phyloP scores from a whole-genome alignment of 2,888 invertebrate species.

The Heliconius ethilla region DNA sequence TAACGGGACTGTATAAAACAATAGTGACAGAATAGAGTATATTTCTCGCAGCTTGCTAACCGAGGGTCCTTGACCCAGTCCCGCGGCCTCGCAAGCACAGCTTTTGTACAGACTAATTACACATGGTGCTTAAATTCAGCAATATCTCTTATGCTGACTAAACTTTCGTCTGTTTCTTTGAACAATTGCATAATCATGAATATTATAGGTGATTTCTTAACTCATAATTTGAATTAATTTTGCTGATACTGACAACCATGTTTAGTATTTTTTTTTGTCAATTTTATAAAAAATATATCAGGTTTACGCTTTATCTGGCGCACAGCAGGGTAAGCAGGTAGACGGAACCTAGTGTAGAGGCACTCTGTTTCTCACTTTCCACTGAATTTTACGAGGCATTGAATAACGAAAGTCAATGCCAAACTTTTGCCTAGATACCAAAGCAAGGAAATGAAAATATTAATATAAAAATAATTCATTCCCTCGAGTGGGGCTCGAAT shows the following conservation, averaged over 20 bases:
- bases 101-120: constrained; percentile 36
- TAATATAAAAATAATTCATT: no score
- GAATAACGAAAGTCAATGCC: no score
- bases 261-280: background rate
- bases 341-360: no score
- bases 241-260: background rate
- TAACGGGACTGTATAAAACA: background rate
- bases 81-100: constrained; percentile 33
- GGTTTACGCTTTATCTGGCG: no score
- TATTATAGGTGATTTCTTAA: background rate
- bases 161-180: background rate
- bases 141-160: constrained; percentile 2
- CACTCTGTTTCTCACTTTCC: no score
- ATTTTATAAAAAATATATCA: background rate
- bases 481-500: no score
- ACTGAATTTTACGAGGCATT: no score
- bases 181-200: background rate
- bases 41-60: constrained; percentile 26
- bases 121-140: constrained; percentile 20
- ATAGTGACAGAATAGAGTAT: constrained; percentile 25
- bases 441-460: no score
- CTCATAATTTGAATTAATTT: background rate
- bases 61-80: constrained; percentile 45
- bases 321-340: no score
- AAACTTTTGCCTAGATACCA: no score